A percentile compares a stretch with the other conserved stretches of the same genome.
These are phyloP conservation scores for Gasterosteus aculeatus DNA, from an alignment of 2,113 vertebrate genomes.

Conservation along the genomic window DNA sequence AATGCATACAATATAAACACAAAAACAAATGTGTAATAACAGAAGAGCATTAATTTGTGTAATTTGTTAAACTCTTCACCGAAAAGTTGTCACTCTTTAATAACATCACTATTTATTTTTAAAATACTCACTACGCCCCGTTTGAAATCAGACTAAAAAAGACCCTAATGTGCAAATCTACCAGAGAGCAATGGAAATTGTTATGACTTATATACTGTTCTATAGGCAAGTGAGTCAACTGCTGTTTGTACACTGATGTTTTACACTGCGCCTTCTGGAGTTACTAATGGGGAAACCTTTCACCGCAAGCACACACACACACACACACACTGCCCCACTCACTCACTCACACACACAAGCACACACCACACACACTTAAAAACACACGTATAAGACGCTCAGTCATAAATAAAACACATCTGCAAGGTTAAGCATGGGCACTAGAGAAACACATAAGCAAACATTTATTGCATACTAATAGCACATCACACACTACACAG, in stretches of 20 bases:
- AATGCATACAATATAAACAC: slow-evolving; percentile 3
- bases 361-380: neutral
- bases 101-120: slow-evolving; percentile 15
- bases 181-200: neutral
- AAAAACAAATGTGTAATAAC: neutral
- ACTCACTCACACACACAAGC: neutral
- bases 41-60: neutral
- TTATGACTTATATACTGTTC: neutral
- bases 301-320: slow-evolving; percentile 19
- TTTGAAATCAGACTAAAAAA: neutral
- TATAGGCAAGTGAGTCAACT: neutral
- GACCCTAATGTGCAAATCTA: neutral
- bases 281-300: slow-evolving; percentile 9
- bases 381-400: neutral
- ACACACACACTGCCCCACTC: no score
- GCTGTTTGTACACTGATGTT: neutral
- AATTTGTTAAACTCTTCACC: neutral
- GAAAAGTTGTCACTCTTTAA: slow-evolving; percentile 15
- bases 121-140: neutral
- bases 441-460: neutral
- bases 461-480: neutral
- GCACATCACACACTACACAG: neutral
- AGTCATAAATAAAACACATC: slow-evolving; percentile 24
- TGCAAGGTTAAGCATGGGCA: slow-evolving; percentile 11
- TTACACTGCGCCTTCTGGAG: slow-evolving; percentile 4